Percentiles rank a stretch among this genome's conserved stretches.
These are phyloP conservation scores for Tachina grossa DNA, from an alignment of 2,888 invertebrate species.

Conservation along the genomic window DNA sequence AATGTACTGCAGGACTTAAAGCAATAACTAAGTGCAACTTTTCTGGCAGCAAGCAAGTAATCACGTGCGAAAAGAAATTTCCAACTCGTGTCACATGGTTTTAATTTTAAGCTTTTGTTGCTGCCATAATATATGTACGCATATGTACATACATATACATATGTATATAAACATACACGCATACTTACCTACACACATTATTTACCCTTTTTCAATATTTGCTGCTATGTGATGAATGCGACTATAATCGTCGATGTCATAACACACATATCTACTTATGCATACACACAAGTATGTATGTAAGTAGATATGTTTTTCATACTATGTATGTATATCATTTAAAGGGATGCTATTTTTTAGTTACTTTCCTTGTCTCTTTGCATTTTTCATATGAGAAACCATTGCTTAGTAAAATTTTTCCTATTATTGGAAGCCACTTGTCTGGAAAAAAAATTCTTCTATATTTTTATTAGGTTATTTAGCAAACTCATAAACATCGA, in stretches of 20 bases:
- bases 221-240: too few species aligned
- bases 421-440: neutral
- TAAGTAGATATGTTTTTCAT: too few species aligned
- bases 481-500: constrained; percentile 41
- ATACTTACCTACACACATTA: neutral
- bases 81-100: constrained; percentile 46
- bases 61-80: constrained; percentile 59
- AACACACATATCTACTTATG: neutral
- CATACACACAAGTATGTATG: neutral
- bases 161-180: too few species aligned
- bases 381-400: neutral
- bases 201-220: neutral
- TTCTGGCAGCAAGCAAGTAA: neutral
- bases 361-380: too few species aligned
- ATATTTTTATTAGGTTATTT: constrained; percentile 28
- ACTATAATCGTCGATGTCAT: too few species aligned
- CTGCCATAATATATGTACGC: neutral
- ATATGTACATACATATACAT: too few species aligned
- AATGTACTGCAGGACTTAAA: constrained; percentile 7
- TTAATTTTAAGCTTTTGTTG: constrained; percentile 39
- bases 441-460: neutral
- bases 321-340: too few species aligned
- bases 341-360: too few species aligned
- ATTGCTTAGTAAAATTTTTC: neutral
- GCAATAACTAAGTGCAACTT: neutral